Evolutionary conservation across 2,113 vertebrate genomes (phyloP).

Genomic region (Ochotona princeps): DNA sequence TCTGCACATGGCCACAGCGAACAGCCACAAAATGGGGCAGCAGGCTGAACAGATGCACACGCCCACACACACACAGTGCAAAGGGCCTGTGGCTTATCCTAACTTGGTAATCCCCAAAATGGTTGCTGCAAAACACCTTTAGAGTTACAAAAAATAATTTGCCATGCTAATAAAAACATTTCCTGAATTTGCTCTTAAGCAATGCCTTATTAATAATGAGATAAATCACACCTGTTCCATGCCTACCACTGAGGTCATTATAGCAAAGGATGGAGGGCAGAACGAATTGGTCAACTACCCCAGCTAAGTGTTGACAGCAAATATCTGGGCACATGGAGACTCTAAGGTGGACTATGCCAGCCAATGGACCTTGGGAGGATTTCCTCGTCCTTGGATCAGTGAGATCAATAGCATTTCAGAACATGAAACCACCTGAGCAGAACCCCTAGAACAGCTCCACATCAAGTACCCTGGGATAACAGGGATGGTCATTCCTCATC

Average conservation of each 20-base stretch:
- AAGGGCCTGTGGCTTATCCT: not conserved
- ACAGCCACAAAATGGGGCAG: not conserved
- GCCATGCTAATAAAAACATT: slow-evolving; percentile 49
- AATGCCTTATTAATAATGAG: slow-evolving; percentile 62
- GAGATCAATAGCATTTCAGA: too few relatives aligned
- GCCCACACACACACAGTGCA: not conserved
- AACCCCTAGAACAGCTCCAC: too few relatives aligned
- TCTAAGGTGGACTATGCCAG: too few relatives aligned
- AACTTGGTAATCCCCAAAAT: slow-evolving; percentile 47
- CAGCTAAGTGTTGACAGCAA: too few relatives aligned
- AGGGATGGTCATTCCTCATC: too few relatives aligned
- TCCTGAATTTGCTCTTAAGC: slow-evolving; percentile 58
- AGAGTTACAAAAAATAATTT: slow-evolving; percentile 52
- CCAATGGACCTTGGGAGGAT: too few relatives aligned
- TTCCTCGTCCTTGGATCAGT: too few relatives aligned
- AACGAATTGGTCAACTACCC: too few relatives aligned
- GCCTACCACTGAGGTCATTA: slow-evolving; percentile 43
- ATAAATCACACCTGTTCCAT: slow-evolving; percentile 65
- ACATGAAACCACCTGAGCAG: too few relatives aligned
- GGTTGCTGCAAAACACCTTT: slow-evolving; percentile 22
- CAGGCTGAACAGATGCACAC: not conserved
- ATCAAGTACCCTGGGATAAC: too few relatives aligned
- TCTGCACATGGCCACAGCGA: not conserved
- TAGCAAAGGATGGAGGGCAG: too few relatives aligned
- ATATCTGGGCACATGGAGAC: too few relatives aligned